phyloP scores from a whole-genome alignment of 2,113 vertebrate species.

The Gopherus flavomarginatus region DNA sequence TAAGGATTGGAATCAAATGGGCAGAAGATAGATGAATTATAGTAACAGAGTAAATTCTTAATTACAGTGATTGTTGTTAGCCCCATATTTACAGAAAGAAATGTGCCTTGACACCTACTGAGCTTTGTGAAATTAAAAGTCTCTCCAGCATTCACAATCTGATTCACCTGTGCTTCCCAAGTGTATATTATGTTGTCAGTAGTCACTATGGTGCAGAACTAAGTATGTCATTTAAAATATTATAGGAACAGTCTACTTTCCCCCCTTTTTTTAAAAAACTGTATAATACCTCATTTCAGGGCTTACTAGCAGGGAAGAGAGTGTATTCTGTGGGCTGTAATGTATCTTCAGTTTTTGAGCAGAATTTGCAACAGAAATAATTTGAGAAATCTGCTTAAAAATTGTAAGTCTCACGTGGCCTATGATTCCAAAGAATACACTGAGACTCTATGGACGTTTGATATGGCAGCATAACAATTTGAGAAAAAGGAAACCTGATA shows the following conservation, averaged over 20 bases:
- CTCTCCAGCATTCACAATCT: constrained; percentile 31
- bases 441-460: rapidly evolving
- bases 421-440: rapidly evolving
- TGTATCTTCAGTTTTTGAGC: neutral
- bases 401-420: neutral
- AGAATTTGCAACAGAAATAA: rapidly evolving
- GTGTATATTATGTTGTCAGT: constrained; percentile 27
- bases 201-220: neutral
- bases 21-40: neutral
- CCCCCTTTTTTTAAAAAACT: neutral
- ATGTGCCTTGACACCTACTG: constrained; percentile 42
- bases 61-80: constrained; percentile 47
- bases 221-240: neutral
- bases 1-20: constrained; percentile 8
- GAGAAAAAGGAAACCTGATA: neutral
- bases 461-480: neutral
- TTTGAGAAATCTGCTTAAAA: rapidly evolving
- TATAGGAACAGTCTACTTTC: constrained; percentile 17
- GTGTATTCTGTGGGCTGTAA: rapidly evolving
- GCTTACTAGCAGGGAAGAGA: neutral
- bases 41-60: constrained; percentile 10
- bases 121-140: constrained; percentile 24
- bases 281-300: neutral
- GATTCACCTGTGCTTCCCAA: constrained; percentile 47
- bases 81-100: neutral